phyloP scores from a whole-genome alignment of 2,888 invertebrate species.

The Mesochorus sp. region DNA sequence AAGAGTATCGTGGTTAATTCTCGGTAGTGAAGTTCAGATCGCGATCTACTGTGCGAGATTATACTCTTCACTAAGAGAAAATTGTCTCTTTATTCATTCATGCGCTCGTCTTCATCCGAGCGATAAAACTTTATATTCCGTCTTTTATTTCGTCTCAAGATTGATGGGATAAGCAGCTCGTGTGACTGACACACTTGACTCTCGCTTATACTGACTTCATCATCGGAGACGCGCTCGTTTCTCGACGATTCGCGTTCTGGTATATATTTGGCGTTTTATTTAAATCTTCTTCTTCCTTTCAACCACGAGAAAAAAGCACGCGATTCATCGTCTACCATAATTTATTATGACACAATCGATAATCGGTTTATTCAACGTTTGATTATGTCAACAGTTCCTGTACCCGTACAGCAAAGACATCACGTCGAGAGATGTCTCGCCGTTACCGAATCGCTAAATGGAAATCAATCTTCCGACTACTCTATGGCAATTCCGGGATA shows the following conservation, averaged over 20 bases:
- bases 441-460: conserved; percentile 27
- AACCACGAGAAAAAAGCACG: conserved; percentile 15
- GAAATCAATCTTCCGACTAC: conserved; percentile 51
- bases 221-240: conserved; percentile 22
- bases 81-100: background rate
- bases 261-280: conserved; percentile 39
- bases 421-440: conserved; percentile 15
- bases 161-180: conserved; percentile 36
- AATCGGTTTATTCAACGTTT: background rate
- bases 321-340: conserved; percentile 2
- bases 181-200: conserved; percentile 38
- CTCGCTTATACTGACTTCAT: conserved; percentile 43
- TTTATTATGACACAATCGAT: conserved; percentile 25
- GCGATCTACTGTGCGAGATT: background rate
- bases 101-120: conserved; percentile 7
- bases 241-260: conserved; percentile 27
- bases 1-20: background rate
- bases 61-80: background rate
- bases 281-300: background rate
- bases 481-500: conserved; percentile 46
- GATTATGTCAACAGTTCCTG: conserved; percentile 22
- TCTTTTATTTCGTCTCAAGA: conserved; percentile 19
- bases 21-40: background rate
- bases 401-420: conserved; percentile 32
- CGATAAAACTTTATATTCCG: conserved; percentile 31